Percentiles rank a stretch among this genome's conserved stretches.
Evolutionary conservation across 2,113 vertebrate genomes (phyloP).

Genomic region (Alouatta palliata): DNA sequence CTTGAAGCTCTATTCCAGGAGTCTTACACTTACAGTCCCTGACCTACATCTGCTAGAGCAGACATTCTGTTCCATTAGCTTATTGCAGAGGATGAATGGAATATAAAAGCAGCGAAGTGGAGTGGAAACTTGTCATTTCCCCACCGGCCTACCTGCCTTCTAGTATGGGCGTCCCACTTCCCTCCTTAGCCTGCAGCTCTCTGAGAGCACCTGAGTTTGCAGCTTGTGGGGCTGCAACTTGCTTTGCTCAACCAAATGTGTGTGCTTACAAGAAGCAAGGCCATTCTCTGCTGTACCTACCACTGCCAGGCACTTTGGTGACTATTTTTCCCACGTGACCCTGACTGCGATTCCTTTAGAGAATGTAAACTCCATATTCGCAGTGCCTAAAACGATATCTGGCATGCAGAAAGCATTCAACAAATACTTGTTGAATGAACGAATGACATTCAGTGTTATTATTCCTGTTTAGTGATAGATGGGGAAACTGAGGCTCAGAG

Average conservation of each 20-base stretch:
- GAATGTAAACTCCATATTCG: fast-evolving
- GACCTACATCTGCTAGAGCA: too few relatives aligned
- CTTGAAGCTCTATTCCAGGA: too few relatives aligned
- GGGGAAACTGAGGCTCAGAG: not conserved
- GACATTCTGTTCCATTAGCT: not conserved
- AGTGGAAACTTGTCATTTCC: not conserved
- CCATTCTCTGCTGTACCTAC: not conserved
- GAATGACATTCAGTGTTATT: too few relatives aligned
- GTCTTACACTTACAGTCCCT: not conserved
- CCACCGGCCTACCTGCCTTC: not conserved
- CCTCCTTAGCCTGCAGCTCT: not conserved
- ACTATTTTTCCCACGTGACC: not conserved
- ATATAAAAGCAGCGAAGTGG: too few relatives aligned
- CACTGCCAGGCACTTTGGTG: not conserved
- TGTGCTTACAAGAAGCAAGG: not conserved
- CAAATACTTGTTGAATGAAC: not conserved
- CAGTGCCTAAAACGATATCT: not conserved
- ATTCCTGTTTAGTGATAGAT: not conserved
- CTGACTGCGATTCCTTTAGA: not conserved
- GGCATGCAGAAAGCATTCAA: not conserved
- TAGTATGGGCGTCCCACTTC: fast-evolving
- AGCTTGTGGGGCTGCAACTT: not conserved
- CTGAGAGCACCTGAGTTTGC: not conserved
- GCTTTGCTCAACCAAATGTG: fast-evolving
- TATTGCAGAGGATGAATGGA: not conserved